Percentiles rank a stretch among this genome's conserved stretches.
phyloP scores from a whole-genome alignment of 2,113 vertebrate genomes.

The Sphyrna mokarran region DNA sequence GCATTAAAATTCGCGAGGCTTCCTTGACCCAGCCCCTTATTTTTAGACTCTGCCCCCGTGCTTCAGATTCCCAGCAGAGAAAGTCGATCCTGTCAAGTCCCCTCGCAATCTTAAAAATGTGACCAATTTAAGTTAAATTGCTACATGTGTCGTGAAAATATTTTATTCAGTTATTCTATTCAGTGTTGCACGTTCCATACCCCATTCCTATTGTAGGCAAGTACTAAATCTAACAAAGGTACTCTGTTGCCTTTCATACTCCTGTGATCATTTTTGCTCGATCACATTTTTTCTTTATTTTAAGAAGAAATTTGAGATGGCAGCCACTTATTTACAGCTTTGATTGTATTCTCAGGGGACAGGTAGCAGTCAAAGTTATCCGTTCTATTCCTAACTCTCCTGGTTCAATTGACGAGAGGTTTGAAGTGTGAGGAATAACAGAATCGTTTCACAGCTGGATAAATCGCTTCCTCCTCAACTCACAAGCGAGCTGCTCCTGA shows the following conservation, averaged over 20 bases:
- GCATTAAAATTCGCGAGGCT: no score
- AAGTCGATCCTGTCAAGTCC: not conserved
- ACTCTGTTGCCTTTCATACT: not conserved
- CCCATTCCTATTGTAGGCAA: not conserved
- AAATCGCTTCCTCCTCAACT: not conserved
- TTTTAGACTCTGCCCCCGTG: not conserved
- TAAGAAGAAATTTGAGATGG: not conserved
- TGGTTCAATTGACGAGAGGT: not conserved
- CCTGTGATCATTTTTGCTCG: not conserved
- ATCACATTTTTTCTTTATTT: not conserved
- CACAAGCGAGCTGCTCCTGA: not conserved
- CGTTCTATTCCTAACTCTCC: not conserved
- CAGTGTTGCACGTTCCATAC: not conserved
- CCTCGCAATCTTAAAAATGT: not conserved
- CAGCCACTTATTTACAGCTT: not conserved
- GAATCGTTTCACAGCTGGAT: conserved; percentile 1
- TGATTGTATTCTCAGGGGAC: not conserved
- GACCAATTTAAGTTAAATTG: not conserved
- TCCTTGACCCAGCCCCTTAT: not conserved
- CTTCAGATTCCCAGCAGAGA: not conserved
- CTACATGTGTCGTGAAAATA: no score
- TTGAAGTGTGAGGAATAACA: not conserved
- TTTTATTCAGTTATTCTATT: not conserved
- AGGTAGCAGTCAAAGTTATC: not conserved
- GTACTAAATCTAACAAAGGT: not conserved